Percentiles rank a stretch among this genome's conserved stretches.
Evolutionary conservation across 2,113 vertebrate genomes (phyloP).

Genomic region (Polypterus bichir): DNA sequence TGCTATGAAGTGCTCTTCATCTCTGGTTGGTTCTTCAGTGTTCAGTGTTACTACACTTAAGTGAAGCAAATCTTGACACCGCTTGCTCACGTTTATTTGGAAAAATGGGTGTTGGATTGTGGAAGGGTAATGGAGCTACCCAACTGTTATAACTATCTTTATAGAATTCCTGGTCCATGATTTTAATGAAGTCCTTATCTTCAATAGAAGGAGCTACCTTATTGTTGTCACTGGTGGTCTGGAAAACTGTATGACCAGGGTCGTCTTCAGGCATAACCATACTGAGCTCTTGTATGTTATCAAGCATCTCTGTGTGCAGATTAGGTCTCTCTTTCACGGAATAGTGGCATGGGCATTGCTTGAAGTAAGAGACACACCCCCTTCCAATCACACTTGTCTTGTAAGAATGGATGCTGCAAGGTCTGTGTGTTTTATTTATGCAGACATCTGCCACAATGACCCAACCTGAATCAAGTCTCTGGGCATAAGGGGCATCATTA

Average conservation of each 20-base stretch:
- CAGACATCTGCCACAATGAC: not conserved
- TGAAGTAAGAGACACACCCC: not conserved
- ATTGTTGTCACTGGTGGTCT: not conserved
- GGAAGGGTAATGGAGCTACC: not conserved
- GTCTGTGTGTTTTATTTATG: not conserved
- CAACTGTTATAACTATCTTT: not conserved
- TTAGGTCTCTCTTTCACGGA: not conserved
- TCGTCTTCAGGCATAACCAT: not conserved
- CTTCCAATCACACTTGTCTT: not conserved
- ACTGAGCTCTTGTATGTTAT: not conserved
- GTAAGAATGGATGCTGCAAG: not conserved
- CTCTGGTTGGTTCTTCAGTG: not conserved
- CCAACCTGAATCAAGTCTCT: not conserved
- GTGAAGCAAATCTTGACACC: not conserved
- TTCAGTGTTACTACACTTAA: too few species aligned
- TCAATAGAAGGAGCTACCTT: not conserved
- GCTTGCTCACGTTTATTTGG: slow-evolving; percentile 1
- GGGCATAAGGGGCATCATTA: not conserved
- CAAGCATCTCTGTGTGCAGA: not conserved
- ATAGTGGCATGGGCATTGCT: not conserved
- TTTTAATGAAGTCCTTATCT: not conserved
- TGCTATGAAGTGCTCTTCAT: not conserved
- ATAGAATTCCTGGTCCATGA: not conserved
- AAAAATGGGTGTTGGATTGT: not conserved
- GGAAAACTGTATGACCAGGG: not conserved